Evolutionary conservation across 2,888 invertebrate genomes (phyloP).

Genomic region (Temnothorax ravouxi): DNA sequence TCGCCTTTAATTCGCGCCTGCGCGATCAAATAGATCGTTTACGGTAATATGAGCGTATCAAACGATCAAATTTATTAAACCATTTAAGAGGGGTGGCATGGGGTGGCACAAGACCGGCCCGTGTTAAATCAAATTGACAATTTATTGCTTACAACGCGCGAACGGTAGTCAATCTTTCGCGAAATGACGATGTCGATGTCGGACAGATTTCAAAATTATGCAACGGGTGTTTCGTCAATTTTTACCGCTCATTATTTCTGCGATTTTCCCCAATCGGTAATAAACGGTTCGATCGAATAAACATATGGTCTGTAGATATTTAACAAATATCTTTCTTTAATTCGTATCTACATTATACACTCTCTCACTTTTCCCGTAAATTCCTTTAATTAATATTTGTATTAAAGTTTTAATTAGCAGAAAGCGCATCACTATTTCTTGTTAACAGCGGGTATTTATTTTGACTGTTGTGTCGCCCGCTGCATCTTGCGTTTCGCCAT

Average conservation of each 20-base stretch:
- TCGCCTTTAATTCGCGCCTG: conserved; percentile 27
- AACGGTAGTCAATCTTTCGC: conserved; percentile 19
- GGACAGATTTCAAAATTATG: background rate
- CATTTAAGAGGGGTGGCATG: background rate
- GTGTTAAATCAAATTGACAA: conserved; percentile 24
- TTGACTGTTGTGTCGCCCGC: background rate
- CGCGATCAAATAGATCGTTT: conserved; percentile 1
- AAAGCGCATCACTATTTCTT: background rate
- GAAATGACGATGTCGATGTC: background rate
- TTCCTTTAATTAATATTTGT: background rate
- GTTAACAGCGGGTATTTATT: background rate
- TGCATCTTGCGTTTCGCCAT: conserved; percentile 17
- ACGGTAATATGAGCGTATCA: conserved; percentile 15
- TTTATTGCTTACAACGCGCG: conserved; percentile 10
- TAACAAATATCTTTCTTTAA: background rate
- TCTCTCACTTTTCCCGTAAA: background rate
- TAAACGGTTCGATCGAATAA: background rate
- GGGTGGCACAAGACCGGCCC: background rate
- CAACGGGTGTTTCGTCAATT: background rate
- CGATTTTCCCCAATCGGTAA: background rate
- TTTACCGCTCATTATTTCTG: conserved; percentile 6
- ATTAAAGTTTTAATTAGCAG: background rate
- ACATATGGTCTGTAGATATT: background rate
- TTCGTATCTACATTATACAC: background rate
- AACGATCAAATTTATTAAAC: conserved; percentile 36